Base-by-base conservation (phyloP, 1,140 invertebrate genomes). In the Grapholita molesta region DNA sequence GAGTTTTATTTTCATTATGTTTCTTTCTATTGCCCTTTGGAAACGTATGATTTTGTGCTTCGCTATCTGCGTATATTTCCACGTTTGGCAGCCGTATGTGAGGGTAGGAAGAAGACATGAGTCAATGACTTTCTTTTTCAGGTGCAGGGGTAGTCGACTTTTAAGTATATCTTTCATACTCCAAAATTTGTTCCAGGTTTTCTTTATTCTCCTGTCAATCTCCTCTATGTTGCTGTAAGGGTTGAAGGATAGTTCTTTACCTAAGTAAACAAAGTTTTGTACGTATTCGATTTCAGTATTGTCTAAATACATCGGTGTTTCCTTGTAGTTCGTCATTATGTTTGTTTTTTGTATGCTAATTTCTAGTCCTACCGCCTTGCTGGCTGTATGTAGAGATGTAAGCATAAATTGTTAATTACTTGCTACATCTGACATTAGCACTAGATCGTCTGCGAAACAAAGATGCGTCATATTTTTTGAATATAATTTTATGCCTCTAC, bases 191-290 rank as follows among this genome's bases (percentile, higher is more conserved):
- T 69, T 73, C 72, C 70, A 76, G 0, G 74, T 55, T 35, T 73
- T 66, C 5, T 68, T 71, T 4, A 72, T 66, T 65, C 71, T 15
- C 24, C 71, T 66, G 0, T 70, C 53, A 48, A 78, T n/a, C 67
- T 75, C 73, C 7, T 78, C 70, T 69, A 21, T 7, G n/a, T 78
- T 67, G 52, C 68, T 72, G 11, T 65, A 25, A 12, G 69, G 71
- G 23, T 48, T 25, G 8, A 78, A 70, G 33, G 66, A 78, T 24
- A 76, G 69, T 65, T 70, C 93, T 90, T 98, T 97, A 78, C 98
- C 72, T 6, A 77, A 52, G 28, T 69, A 21, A 5, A 32, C 1
- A 8, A 32, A 32, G 30, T 8, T 32, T 32, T 32, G 0, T 5
- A 32, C 30, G 30, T 32, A 32, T 5, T 32, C 30, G 9, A 32